phyloP scores from a whole-genome alignment of 2,888 invertebrate species.

The Agrotis puta region DNA sequence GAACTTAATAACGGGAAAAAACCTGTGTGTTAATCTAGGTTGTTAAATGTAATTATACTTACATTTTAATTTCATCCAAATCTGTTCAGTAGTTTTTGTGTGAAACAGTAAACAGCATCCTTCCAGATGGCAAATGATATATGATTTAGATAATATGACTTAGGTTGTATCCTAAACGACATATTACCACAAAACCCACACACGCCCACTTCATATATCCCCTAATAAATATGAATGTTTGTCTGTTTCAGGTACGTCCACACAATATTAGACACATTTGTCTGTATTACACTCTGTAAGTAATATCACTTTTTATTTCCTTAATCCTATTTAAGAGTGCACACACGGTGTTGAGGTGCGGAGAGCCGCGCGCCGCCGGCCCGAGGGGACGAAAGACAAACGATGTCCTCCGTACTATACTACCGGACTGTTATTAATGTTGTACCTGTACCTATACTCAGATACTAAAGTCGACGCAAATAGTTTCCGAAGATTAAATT shows the following conservation, averaged over 20 bases:
- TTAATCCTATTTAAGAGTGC: constrained; percentile 64
- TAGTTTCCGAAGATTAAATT: neutral
- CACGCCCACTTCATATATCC: constrained; percentile 7
- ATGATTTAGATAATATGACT: neutral
- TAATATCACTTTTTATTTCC: constrained; percentile 60
- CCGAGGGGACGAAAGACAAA: constrained; percentile 60
- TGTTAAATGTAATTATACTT: no score
- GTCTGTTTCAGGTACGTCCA: constrained; percentile 70
- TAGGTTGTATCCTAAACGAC: neutral
- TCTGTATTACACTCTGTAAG: constrained; percentile 57
- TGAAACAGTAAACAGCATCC: no score
- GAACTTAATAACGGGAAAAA: no score
- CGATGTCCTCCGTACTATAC: constrained; percentile 56
- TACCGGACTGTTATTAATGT: constrained; percentile 55
- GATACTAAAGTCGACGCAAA: neutral
- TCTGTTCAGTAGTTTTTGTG: no score
- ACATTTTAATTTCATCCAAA: no score
- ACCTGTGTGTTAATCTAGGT: no score
- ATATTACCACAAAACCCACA: neutral
- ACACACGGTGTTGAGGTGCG: constrained; percentile 43
- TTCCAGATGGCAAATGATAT: no score
- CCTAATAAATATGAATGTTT: constrained; percentile 56
- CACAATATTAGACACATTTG: constrained; percentile 39
- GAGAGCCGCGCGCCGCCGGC: neutral
- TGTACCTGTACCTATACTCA: constrained; percentile 21